Base-by-base conservation (phyloP, 2,113 vertebrate genomes). In the Semnornis frantzii region DNA sequence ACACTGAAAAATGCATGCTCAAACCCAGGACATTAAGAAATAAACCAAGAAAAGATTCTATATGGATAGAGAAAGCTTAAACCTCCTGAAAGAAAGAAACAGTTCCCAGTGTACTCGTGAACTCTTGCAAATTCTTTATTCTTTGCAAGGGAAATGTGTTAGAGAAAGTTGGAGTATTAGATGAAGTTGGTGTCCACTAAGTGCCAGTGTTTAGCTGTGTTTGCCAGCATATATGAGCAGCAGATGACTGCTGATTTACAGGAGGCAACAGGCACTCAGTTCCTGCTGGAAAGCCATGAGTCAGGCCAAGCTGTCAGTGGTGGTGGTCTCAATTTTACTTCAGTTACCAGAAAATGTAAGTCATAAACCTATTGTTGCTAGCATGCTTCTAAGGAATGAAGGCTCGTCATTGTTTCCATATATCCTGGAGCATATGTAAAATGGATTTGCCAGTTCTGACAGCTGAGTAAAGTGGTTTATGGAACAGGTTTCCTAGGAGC, bases 201-300 rank as follows among this genome's bases (percentile, higher is more conserved):
- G 82, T 80, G 64, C 87, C 87, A 81, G 37, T 77, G 68, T 95
- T 96, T 50, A 92, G 58, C 60, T 65, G 8, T 65, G 28, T 92
- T 95, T 91, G 52, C 87, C 72, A 77, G 64, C 85, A 27, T 64
- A 31, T 21, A 31, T 18, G 21, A 74, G 25, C 72, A 78, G 57
- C 28, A 89, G 74, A 69, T 46, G 27, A n/a, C 27, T 66, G 23
- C 52, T 83, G 72, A n/a, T 82, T 82, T 89, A 21, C 50, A 4
- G 70, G 55, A 87, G 28, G 64, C 46, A 71, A 0, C 80, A 71
- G 28, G 24, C 44, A 58, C 74, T 87, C 70, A 77, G 52, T 71
- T 91, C n/a, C 25, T 79, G 19, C n/a, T 80, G 9, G 33, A 75
- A 68, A 52, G 11, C 28, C 59, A 37, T 59, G 37, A 84, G 54